These are phyloP conservation scores for Aphyosemion australe DNA, from an alignment of 2,113 vertebrate species.

Conservation along the genomic window DNA sequence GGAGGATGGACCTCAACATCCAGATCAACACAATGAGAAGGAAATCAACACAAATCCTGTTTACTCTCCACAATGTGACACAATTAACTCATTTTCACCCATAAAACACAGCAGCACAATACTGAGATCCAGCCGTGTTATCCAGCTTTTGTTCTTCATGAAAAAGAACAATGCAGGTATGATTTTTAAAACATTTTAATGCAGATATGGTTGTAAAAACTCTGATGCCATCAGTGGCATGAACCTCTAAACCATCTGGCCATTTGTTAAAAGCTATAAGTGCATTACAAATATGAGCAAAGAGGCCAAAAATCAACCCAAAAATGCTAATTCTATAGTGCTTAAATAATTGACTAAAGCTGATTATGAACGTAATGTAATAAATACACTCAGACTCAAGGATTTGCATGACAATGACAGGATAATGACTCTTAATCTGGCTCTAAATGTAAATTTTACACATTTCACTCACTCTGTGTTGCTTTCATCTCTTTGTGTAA, in stretches of 20 bases:
- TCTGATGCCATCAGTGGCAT: no score
- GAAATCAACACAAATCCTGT: slow-evolving; percentile 74
- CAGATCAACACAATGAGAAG: slow-evolving; percentile 68
- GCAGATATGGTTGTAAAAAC: not conserved
- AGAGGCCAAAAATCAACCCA: not conserved
- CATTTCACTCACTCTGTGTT: no score
- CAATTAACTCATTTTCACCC: slow-evolving; percentile 46
- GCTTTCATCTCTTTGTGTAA: slow-evolving; percentile 6
- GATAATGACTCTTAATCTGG: slow-evolving; percentile 30
- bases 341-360: slow-evolving; percentile 40
- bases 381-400: slow-evolving; percentile 17
- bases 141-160: not conserved
- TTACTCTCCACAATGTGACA: slow-evolving; percentile 55
- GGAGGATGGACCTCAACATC: slow-evolving; percentile 36
- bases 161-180: not conserved
- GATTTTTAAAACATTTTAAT: not conserved
- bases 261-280: not conserved
- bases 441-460: not conserved
- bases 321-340: not conserved
- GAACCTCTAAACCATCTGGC: not conserved
- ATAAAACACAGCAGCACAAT: slow-evolving; percentile 55
- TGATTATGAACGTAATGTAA: slow-evolving; percentile 46
- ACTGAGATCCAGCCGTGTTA: slow-evolving; percentile 10
- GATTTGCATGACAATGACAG: slow-evolving; percentile 44
- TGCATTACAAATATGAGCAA: not conserved